Evolutionary conservation across 2,113 vertebrate species (phyloP).

Genomic region (Cyanoramphus novaezelandiae): DNA sequence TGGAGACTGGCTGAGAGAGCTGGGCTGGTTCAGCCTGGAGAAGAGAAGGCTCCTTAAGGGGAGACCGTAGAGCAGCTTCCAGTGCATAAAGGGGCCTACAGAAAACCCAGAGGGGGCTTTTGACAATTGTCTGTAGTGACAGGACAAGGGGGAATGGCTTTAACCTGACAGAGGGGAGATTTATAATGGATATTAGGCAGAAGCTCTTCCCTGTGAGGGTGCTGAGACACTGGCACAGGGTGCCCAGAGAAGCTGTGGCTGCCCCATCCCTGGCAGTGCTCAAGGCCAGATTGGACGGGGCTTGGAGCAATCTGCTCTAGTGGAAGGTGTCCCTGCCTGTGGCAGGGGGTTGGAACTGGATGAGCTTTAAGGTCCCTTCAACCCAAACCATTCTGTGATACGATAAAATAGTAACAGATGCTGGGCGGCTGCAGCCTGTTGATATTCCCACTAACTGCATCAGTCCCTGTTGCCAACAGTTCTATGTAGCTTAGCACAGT

Average conservation of each 20-base stretch:
- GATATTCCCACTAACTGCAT: not conserved
- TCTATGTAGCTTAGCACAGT: not conserved
- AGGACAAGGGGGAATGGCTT: no score
- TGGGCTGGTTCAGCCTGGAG: not conserved
- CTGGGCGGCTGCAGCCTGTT: not conserved
- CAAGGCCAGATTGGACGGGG: not conserved
- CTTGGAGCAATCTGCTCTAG: no score
- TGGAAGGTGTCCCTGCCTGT: no score
- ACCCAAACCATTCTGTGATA: not conserved
- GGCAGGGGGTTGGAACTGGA: not conserved
- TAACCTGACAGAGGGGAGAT: no score
- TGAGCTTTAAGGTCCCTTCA: not conserved
- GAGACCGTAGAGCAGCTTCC: not conserved
- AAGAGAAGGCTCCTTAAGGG: not conserved
- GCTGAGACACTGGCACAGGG: not conserved
- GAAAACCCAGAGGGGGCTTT: no score
- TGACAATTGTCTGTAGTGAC: no score
- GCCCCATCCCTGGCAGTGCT: not conserved
- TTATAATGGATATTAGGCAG: no score
- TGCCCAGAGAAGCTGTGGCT: not conserved
- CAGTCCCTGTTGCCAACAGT: not conserved
- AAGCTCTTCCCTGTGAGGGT: no score
- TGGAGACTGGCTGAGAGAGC: not conserved
- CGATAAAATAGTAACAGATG: not conserved
- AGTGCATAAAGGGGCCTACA: no score